Evolutionary conservation across 2,888 invertebrate species (phyloP), one percentile per base, ranked within the genome.

Genomic region (Drosophila incognita): DNA sequence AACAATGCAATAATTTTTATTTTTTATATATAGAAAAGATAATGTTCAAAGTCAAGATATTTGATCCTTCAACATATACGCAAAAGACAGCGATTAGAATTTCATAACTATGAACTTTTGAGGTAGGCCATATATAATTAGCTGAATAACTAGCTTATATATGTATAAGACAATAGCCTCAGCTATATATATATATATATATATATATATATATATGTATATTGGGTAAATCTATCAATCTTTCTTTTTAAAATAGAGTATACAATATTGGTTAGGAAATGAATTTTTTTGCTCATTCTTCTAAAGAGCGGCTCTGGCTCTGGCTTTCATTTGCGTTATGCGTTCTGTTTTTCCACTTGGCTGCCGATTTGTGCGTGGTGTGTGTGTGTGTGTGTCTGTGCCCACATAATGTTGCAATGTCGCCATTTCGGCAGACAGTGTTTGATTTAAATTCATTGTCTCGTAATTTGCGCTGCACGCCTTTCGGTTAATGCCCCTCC

Each of bases 361-460:
- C 69, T 69, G 75, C 27, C 64, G 36, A 6, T 58, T 56, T 51
- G 36, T 29, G 24, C 36, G 18, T 46, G 57, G 27, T 67, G 38
- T 61, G 40, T 56, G 51, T 68, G 60, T 69, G 38, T 58, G 56
- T 67, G 46, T 74, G 76, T 72, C 68, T 74, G 74, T 69, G 70
- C 81, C 84, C 82, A 81, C 90, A 88, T 88, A 83, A 88, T 83
- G 83, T 81, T 82, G 71, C 81, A 81, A 76, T 77, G 84, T 82
- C 85, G 72, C 81, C 87, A 76, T 75, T 82, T 82, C 66, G 72
- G 73, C 79, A 89, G 91, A 91, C 89, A 82, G 75, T 90, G 83
- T 89, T 91, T 91, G 91, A 85, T 91, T 90, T 91, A 78, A 85
- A 89, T 90, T 85, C 83, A 83, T 87, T 87, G 90, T 87, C 90